Conservation (phyloP, 2,113 vertebrate species). For the Mastomys natalensis region DNA sequence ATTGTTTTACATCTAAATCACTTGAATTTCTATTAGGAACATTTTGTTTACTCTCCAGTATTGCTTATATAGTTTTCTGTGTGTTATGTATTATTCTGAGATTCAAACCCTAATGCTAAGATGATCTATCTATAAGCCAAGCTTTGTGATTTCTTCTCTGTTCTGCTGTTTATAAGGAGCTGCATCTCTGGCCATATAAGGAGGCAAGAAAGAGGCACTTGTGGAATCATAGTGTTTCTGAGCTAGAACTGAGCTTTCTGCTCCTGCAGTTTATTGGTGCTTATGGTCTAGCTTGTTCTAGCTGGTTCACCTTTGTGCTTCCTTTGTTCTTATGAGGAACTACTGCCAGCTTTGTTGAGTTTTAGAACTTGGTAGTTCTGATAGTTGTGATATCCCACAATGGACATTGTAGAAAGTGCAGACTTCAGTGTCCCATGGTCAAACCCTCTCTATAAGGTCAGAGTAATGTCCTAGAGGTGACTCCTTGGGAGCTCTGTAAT, state of each 20-base stretch:
- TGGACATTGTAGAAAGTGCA: background rate
- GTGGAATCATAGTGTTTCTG: background rate
- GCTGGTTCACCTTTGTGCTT: background rate
- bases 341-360: background rate
- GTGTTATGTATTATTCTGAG: background rate
- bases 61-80: background rate
- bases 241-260: background rate
- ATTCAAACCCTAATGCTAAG: background rate
- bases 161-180: background rate
- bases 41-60: background rate
- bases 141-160: background rate
- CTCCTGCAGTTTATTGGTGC: background rate
- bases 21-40: background rate
- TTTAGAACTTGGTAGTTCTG: background rate
- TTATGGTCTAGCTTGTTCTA: background rate
- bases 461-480: background rate
- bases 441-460: background rate
- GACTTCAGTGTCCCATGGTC: background rate
- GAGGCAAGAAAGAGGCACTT: background rate
- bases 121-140: background rate
- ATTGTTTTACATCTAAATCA: background rate
- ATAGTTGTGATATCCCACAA: background rate
- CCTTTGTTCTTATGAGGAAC: background rate
- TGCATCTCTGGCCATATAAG: background rate
- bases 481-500: background rate